Percentiles rank a stretch among this genome's conserved stretches.
Evolutionary conservation across 2,888 invertebrate species (phyloP).

Genomic region (Glyphotaelius pellucidus): DNA sequence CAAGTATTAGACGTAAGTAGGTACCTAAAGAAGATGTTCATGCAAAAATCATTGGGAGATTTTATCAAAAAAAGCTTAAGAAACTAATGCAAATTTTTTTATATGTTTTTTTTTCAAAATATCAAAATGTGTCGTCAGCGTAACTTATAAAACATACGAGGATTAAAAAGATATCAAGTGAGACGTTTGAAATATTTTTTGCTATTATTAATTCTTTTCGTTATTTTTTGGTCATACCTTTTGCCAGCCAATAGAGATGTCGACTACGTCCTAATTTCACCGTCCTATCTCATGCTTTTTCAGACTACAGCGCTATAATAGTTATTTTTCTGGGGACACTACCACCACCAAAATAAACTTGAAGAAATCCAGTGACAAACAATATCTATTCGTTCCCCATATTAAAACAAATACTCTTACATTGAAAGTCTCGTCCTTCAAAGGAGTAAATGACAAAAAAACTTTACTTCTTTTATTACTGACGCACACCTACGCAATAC

Average conservation of each 20-base stretch:
- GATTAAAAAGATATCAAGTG: background rate
- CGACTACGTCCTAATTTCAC: slow-evolving; percentile 25
- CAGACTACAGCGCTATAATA: slow-evolving; percentile 11
- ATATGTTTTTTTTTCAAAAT: too few species aligned
- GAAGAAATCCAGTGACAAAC: background rate
- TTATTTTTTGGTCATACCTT: background rate
- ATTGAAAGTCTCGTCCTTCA: background rate
- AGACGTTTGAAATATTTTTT: background rate
- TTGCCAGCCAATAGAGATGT: background rate
- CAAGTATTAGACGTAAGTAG: too few species aligned
- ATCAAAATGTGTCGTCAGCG: background rate
- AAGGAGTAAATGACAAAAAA: background rate
- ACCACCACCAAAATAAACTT: background rate
- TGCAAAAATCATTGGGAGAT: too few species aligned
- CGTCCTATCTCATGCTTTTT: slow-evolving; percentile 27
- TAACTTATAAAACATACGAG: background rate
- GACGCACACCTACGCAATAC: background rate
- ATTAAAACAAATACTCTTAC: background rate
- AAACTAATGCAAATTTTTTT: too few species aligned
- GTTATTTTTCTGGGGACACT: background rate
- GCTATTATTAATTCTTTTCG: background rate
- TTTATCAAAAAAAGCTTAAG: too few species aligned
- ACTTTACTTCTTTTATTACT: background rate
- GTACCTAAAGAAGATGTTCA: too few species aligned
- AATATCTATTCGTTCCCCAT: background rate